Percentiles rank a stretch among this genome's conserved stretches.
Evolutionary conservation across 2,113 vertebrate genomes (phyloP).

Genomic region (Corythoichthys haematopterus): DNA sequence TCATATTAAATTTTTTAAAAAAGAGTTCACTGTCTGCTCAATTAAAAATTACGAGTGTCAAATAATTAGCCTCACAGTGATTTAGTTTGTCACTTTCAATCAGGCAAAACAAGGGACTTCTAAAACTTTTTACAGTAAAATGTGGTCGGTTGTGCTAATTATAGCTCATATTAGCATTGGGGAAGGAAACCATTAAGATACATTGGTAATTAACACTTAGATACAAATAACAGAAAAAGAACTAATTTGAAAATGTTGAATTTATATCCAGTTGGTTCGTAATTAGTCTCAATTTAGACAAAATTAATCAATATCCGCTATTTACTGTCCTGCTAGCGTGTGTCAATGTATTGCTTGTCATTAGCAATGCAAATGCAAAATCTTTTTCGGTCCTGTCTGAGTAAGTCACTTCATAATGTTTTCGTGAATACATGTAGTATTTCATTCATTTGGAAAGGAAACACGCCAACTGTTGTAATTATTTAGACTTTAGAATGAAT

Average conservation of each 20-base stretch:
- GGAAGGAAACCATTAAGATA: background rate
- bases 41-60: background rate
- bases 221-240: background rate
- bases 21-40: background rate
- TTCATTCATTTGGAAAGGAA: too few species aligned
- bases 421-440: too few species aligned
- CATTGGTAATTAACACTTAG: background rate
- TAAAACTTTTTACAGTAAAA: background rate
- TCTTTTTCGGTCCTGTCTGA: background rate
- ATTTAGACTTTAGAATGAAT: too few species aligned
- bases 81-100: background rate
- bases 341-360: background rate
- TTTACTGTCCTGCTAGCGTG: background rate
- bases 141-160: background rate
- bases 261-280: background rate
- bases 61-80: constrained; percentile 6
- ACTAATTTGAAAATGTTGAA: background rate
- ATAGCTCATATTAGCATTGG: background rate
- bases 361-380: background rate
- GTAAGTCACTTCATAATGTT: too few species aligned
- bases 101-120: background rate
- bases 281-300: background rate
- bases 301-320: background rate
- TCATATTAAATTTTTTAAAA: background rate
- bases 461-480: too few species aligned